Percentiles rank a stretch among this genome's conserved stretches.
phyloP scores from a whole-genome alignment of 2,797 vertebrate genomes.

The Ceyx erithaca region DNA sequence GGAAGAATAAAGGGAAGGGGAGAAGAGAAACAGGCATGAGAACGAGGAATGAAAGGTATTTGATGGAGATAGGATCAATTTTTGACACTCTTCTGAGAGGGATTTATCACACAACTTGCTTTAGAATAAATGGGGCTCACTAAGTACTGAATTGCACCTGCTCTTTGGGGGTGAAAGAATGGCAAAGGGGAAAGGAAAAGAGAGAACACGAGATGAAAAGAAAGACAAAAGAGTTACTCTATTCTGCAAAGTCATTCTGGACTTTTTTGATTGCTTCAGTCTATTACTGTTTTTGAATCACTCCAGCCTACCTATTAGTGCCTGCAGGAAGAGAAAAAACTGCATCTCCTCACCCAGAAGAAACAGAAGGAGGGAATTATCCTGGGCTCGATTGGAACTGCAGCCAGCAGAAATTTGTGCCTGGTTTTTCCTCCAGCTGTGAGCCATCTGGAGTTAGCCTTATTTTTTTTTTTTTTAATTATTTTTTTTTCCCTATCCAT shows the following conservation, averaged over 20 bases:
- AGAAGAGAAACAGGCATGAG: not conserved
- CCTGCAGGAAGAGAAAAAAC: not conserved
- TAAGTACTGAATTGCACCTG: not conserved
- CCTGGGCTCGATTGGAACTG: conserved; percentile 19
- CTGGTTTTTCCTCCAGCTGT: conserved; percentile 38
- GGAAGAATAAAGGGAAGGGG: not conserved
- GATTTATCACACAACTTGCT: not conserved
- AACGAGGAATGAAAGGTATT: not conserved
- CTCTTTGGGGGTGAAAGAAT: not conserved
- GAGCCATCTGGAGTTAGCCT: conserved; percentile 43
- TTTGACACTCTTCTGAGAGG: not conserved
- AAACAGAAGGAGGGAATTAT: conserved; percentile 54
- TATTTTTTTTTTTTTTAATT: not conserved
- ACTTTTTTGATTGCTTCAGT: not conserved
- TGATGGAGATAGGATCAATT: not conserved
- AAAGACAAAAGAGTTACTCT: not conserved
- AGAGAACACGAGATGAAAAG: not conserved
- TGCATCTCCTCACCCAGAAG: conserved; percentile 26
- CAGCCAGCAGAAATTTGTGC: conserved; percentile 36
- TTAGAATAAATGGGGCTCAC: not conserved
- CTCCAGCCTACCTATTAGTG: not conserved
- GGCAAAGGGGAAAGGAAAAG: no score
- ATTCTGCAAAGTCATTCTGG: conserved; percentile 15
- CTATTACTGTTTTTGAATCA: not conserved
- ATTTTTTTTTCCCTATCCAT: not conserved